Conservation (phyloP, 1,140 invertebrate species). For the Heterodera schachtii region DNA sequence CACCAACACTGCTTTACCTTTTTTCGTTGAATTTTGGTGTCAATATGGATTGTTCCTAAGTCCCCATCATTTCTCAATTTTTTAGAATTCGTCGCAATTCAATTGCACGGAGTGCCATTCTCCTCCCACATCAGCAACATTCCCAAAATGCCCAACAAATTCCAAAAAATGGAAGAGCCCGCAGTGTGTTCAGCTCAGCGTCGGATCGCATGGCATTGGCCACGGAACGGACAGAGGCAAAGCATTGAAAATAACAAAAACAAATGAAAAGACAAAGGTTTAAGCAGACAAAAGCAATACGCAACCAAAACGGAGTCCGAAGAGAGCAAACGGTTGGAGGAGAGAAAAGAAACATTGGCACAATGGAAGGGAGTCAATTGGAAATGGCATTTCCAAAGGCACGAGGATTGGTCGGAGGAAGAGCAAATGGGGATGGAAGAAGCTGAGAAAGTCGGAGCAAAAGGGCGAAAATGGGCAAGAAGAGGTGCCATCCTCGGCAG, state of each 20-base stretch:
- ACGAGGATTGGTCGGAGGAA: constrained; percentile 40
- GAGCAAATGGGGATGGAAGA: constrained; percentile 6
- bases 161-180: constrained; percentile 64
- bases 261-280: constrained; percentile 11
- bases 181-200: constrained; percentile 45
- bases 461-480: not conserved
- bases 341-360: not conserved
- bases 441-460: constrained; percentile 5
- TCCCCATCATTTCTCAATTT: no score
- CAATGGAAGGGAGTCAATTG: not conserved
- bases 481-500: not conserved
- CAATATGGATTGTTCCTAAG: not conserved
- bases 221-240: constrained; percentile 1
- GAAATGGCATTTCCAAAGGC: constrained; percentile 47
- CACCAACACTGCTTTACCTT: no score
- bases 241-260: no score
- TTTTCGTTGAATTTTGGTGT: no score
- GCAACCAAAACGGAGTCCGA: not conserved
- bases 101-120: not conserved
- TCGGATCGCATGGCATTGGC: constrained; percentile 2
- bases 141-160: constrained; percentile 11
- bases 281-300: constrained; percentile 2
- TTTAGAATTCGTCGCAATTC: not conserved
- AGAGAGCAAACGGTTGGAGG: not conserved
- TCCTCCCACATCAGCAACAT: constrained; percentile 21